Evolutionary conservation across 1,140 invertebrate species (phyloP).

Genomic region (Lysiphlebus fabarum): DNA sequence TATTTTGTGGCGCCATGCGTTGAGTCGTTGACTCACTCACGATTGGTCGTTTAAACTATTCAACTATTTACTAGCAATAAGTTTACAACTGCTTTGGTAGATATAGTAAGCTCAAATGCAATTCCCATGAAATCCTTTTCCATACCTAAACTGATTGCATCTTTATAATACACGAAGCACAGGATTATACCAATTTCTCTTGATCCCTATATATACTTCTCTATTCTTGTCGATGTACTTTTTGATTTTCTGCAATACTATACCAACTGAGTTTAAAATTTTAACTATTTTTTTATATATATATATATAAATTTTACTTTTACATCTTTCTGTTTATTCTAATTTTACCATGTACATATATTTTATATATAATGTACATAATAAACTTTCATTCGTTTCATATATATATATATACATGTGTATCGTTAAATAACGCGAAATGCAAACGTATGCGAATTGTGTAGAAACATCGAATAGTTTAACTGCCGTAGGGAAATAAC

Average conservation of each 20-base stretch:
- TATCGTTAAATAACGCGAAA: too few relatives aligned
- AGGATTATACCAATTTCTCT: constrained; percentile 23
- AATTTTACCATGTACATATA: background rate
- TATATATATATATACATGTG: too few relatives aligned
- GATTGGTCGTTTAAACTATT: too few relatives aligned
- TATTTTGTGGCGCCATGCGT: too few relatives aligned
- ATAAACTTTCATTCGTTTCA: too few relatives aligned
- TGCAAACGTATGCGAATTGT: background rate
- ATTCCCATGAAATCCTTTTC: constrained; percentile 25
- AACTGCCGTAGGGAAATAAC: constrained; percentile 34
- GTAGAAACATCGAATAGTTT: constrained; percentile 13
- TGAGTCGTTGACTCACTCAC: too few relatives aligned
- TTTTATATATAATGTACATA: background rate
- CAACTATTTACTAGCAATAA: too few relatives aligned
- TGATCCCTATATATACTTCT: background rate
- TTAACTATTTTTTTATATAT: background rate
- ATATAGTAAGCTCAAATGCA: background rate
- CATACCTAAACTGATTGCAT: constrained; percentile 21
- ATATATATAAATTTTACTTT: too few relatives aligned
- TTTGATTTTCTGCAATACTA: background rate
- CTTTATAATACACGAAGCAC: constrained; percentile 19
- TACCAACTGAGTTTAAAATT: background rate
- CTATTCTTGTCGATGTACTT: background rate
- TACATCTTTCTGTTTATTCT: background rate
- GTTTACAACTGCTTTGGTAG: too few relatives aligned